Percentiles rank a stretch among this genome's conserved stretches.
Conservation (phyloP, 92 coral and sea anemone species). For the Virgularia gustaviana region DNA sequence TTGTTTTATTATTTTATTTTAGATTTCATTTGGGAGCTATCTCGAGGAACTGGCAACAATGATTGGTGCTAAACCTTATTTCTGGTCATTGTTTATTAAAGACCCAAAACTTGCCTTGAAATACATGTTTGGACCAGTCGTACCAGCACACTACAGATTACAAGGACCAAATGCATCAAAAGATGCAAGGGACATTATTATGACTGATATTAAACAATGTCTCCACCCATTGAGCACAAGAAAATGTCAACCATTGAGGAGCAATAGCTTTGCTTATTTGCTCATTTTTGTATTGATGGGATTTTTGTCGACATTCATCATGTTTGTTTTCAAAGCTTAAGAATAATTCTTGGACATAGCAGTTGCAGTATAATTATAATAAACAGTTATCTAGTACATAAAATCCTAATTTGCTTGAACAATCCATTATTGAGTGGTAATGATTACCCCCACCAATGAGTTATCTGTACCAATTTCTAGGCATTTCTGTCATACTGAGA, state of each 20-base stretch:
- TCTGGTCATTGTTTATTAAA: slow-evolving; percentile 61
- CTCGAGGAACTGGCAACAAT: slow-evolving; percentile 63
- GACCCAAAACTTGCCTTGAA: slow-evolving; percentile 71
- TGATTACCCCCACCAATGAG: no score
- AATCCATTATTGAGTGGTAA: no score
- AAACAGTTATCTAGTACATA: no score
- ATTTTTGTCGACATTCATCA: not conserved
- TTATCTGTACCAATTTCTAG: no score
- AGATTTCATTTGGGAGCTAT: slow-evolving; percentile 54
- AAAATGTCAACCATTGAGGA: slow-evolving; percentile 13
- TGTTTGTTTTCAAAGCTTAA: not conserved
- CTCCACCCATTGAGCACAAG: slow-evolving; percentile 59
- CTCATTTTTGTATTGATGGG: not conserved
- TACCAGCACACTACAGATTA: slow-evolving; percentile 86
- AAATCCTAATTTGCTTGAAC: no score
- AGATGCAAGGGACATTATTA: slow-evolving; percentile 75
- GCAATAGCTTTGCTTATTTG: not conserved
- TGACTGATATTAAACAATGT: slow-evolving; percentile 54
- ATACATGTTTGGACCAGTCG: slow-evolving; percentile 65
- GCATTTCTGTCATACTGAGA: no score
- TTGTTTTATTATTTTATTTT: not conserved
- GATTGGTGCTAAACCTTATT: slow-evolving; percentile 73
- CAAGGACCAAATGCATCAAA: slow-evolving; percentile 63
- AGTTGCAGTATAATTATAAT: no score
- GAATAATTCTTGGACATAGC: no score